Evolutionary conservation across 2,888 invertebrate species (phyloP).

Genomic region (Athripsodes cinereus): DNA sequence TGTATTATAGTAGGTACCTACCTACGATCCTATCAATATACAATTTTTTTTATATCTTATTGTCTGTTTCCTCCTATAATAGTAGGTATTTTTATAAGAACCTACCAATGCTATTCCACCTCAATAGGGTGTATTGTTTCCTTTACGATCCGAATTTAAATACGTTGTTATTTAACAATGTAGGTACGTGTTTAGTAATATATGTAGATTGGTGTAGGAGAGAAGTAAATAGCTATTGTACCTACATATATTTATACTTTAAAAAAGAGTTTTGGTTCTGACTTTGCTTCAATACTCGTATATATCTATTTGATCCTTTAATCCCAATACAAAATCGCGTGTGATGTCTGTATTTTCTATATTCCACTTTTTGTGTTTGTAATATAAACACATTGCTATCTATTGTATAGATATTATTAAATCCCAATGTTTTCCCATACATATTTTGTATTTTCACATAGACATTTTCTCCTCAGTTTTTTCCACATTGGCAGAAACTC

Average conservation of each 20-base stretch:
- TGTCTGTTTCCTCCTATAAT: no score
- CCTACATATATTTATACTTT: neutral
- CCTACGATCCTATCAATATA: no score
- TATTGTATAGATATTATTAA: neutral
- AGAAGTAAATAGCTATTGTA: no score
- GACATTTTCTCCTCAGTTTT: constrained; percentile 1
- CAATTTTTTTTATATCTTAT: no score
- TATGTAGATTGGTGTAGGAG: no score
- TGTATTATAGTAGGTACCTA: no score
- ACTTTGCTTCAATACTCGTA: neutral
- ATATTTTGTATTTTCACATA: neutral
- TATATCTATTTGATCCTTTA: neutral
- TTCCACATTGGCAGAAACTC: constrained; percentile 3
- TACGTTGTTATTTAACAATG: no score
- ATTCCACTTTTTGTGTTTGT: neutral
- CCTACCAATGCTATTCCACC: no score
- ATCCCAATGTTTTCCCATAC: neutral
- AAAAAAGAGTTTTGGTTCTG: neutral
- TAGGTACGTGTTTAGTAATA: no score
- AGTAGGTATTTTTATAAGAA: no score
- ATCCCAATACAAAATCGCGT: neutral
- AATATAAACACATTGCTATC: neutral
- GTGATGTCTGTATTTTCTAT: neutral
- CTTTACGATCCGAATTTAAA: no score
- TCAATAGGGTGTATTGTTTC: no score